These are phyloP conservation scores for Cygnus atratus DNA, from an alignment of 2,113 vertebrate genomes.

Conservation along the genomic window DNA sequence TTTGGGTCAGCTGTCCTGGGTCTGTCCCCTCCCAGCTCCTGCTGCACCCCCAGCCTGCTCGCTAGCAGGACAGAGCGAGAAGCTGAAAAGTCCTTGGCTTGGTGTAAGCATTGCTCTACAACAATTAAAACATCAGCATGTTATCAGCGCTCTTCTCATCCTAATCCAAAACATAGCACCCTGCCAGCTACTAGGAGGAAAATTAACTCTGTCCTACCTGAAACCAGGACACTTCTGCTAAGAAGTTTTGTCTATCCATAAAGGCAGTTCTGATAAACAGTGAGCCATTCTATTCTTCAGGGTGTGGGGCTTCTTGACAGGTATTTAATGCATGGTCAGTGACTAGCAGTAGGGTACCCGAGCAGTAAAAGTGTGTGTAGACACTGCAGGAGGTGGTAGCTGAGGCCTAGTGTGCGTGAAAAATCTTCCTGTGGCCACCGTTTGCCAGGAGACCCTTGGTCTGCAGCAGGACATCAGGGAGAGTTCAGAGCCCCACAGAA, in stretches of 20 bases:
- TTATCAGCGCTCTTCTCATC: no score
- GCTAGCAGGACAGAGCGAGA: no score
- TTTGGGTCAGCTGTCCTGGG: no score
- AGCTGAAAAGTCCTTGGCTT: no score
- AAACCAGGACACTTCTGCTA: no score
- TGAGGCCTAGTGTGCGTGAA: not conserved
- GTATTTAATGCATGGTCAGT: not conserved
- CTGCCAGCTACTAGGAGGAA: no score
- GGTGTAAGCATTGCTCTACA: no score
- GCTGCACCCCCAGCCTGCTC: no score
- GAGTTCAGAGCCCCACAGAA: not conserved
- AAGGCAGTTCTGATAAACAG: not conserved
- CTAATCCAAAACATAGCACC: no score
- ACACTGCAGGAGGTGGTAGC: not conserved
- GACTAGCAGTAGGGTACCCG: not conserved
- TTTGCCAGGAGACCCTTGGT: not conserved
- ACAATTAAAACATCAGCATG: no score
- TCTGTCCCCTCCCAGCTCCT: no score
- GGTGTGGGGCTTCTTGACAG: not conserved
- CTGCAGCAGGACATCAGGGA: accelerated
- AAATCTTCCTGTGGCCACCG: accelerated
- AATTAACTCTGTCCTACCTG: no score
- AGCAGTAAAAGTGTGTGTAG: accelerated
- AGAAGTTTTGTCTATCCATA: not conserved
- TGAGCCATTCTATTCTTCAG: not conserved